Base-by-base conservation (phyloP, 2,797 vertebrate genomes). In the Alectoris magna region DNA sequence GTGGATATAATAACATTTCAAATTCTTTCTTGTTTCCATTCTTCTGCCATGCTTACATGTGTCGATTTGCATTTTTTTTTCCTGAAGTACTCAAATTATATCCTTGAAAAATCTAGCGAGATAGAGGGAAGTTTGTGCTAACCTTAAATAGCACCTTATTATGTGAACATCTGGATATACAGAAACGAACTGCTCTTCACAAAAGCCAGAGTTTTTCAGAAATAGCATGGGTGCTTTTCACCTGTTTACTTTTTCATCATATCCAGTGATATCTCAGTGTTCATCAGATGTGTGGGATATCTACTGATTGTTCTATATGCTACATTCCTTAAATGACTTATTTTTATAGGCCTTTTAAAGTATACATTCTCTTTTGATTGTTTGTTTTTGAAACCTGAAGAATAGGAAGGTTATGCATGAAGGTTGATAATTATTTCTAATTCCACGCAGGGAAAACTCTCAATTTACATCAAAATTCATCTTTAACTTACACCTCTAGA, bases 141-240 rank as follows among this genome's bases (percentile, higher is more conserved):
- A 96, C 64, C 95, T 90, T 69, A 96, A 93, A 96, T 93, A 95
- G 93, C 67, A 88, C 88, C 74, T 94, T 46, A 94, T 96, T 95
- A 76, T 91, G 16, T 5, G 88, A 96, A 95, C 95, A 96, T 91
- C 96, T 96, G 95, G 93, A 81, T 88, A 59, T 55, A 74, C 66
- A 78, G 74, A 91, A 95, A 64, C 6, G 79, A 93, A 5, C 80
- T 19, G 46, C 1, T 90, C 60, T 87, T 92, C 91, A 83, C 41
- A 39, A 48, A 84, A 96, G 29, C 31, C 78, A 84, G 69, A 83
- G 69, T 71, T 66, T 71, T 77, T 83, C 85, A 88, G 78, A 94
- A 72, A 66, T 12, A 53, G 1, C 64, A 49, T 0, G 1, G 38
- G 27, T 36, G 67, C 2, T 88, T 84, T 78, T 86, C 38, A 90